Evolutionary conservation across 1,140 invertebrate species (phyloP), one percentile per base, ranked within the genome.

Genomic region (Tribolium castaneum): DNA sequence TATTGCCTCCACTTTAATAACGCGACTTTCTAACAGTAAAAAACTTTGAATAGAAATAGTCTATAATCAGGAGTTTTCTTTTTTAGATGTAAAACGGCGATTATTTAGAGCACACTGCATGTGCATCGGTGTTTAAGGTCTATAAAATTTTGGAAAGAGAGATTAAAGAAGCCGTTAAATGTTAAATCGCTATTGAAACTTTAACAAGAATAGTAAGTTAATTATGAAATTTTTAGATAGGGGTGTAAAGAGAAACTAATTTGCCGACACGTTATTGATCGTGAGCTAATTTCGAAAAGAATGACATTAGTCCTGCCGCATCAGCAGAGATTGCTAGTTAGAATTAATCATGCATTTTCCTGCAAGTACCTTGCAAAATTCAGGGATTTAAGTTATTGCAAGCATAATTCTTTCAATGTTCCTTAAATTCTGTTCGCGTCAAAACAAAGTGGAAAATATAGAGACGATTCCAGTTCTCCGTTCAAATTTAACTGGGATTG

Each of bases 381-480:
- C 16, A 14, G 30, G 30, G 30, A 39, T 66, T 66, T 66, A 66
- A 66, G 25, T 66, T 66, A 66, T 66, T 66, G 59, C 59, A 34
- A 66, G 59, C 59, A 66, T 66, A 66, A 66, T 66, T 66, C 59
- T 66, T 66, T 66, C 59, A 35, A 66, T 66, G 59, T 66, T 66
- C 59, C 59, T 66, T 66, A 66, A 66, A 66, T 35, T 35, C 30
- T 66, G 30, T 35, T 30, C n/a, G 6, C 30, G 59, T 66, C 59
- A 66, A 66, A 66, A 66, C 59, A 66, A 66, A 66, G 59, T 66
- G 59, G 59, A 66, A 66, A 66, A 66, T 66, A 66, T 66, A 66
- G 59, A 66, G 59, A 66, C 59, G 59, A 66, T 66, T 66, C 35
- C 59, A 66, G 30, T 66, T 35, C 59, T 66, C 59, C 10, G 59